These are phyloP conservation scores for Notothenia rossii DNA, from an alignment of 2,113 vertebrate genomes.

Conservation along the genomic window DNA sequence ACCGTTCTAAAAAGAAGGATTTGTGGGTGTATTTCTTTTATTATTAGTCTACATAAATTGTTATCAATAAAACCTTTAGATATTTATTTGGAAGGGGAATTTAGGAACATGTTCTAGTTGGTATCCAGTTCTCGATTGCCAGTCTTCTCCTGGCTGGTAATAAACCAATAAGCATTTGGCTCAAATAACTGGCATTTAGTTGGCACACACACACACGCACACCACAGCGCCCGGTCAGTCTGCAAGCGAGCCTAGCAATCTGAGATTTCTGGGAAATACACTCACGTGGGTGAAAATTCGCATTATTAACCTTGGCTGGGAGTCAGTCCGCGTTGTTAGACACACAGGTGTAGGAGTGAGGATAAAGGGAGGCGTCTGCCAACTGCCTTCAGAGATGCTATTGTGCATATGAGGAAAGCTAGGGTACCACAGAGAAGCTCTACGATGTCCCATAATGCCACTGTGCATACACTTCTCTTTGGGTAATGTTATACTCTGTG, in stretches of 20 bases:
- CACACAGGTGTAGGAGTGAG: constrained; percentile 42
- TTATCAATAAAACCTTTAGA: no score
- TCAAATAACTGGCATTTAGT: constrained; percentile 8
- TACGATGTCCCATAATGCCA: constrained; percentile 15
- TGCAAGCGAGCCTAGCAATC: constrained; percentile 8
- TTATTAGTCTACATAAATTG: no score
- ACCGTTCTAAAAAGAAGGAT: no score
- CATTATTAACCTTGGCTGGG: constrained; percentile 50
- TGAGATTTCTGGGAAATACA: constrained; percentile 50
- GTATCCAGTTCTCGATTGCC: no score
- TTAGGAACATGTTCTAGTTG: no score
- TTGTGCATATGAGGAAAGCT: constrained; percentile 20
- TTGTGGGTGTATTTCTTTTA: no score
- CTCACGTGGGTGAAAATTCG: constrained; percentile 45
- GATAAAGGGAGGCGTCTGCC: constrained; percentile 31
- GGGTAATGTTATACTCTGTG: constrained; percentile 29
- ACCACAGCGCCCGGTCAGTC: constrained; percentile 10
- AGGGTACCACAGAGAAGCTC: constrained; percentile 31
- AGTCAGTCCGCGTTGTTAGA: constrained; percentile 35
- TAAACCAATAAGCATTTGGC: background rate
- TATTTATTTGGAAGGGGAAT: no score
- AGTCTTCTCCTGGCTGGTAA: background rate
- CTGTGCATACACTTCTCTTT: constrained; percentile 15
- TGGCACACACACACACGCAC: background rate
- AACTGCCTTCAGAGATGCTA: constrained; percentile 32